Base-by-base conservation (phyloP, 2,797 vertebrate genomes). In the Notoglanidium macrostoma region DNA sequence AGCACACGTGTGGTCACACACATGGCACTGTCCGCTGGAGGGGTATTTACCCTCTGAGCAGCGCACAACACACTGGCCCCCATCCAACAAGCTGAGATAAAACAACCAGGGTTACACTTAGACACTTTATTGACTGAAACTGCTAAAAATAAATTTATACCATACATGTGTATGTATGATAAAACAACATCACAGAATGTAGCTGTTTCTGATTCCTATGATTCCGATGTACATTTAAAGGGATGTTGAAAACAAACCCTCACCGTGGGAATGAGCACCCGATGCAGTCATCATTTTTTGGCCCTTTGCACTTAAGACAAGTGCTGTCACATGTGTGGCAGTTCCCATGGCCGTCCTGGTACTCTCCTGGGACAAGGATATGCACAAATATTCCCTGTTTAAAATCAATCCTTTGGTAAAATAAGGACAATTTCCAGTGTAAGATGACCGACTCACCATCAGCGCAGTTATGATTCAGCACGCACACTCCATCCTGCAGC, bases 1-100 rank as follows among this genome's bases (percentile, higher is more conserved):
- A 81, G 93, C 93, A 89, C 98, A 99, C 88, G 96, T 98, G 87
- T 97, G 96, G 90, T 99, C 97, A 91, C 98, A 99, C 32, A 94
- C 90, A 91, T 96, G 96, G 90, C 98, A 99, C 61, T 92, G 96
- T 26, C 95, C 94, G 61, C 94, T 92, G 14, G 95, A 95, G 87
- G 92, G 93, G 91, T 96, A 98, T 92, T 97, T 98, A 86, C 96
- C 94, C 32, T 88, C 91, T 67, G 96, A 89, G 79, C 98, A 99
- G 63, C 91, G 93, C 15, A 83, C 74, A 89, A 96, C 74, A 40
- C 98, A 99, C 61, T 0, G 91, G 5, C 97, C 97, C 40, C 95
- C 91, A 9, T 98, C 96, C 81, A 98, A 94, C 91, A 94, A 89
- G 86, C 98, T 99, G 93, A 91, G 79, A 46, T 46, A 86, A 11